Evolutionary conservation across 2,797 vertebrate species (phyloP).

Genomic region (Megalops cyprinoides): DNA sequence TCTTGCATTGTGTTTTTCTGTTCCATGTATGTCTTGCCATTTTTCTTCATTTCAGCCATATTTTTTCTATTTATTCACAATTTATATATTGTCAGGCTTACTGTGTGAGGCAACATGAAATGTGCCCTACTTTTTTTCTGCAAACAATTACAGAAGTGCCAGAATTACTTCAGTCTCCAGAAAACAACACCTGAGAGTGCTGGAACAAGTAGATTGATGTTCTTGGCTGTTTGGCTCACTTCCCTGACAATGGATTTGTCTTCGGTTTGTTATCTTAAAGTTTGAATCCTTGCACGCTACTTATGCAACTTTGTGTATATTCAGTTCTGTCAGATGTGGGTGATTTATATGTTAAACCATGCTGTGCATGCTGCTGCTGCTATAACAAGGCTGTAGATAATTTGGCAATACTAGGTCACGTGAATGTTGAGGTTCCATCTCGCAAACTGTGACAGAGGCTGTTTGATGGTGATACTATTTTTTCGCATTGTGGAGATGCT

Average conservation of each 20-base stretch:
- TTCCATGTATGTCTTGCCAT: neutral
- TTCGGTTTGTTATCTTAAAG: no score
- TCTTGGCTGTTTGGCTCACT: no score
- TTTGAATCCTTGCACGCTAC: neutral
- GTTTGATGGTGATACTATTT: neutral
- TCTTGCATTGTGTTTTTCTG: neutral
- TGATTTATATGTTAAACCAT: neutral
- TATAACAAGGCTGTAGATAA: neutral
- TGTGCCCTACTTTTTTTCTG: neutral
- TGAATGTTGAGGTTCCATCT: neutral
- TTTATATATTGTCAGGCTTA: neutral
- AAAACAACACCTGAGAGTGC: neutral
- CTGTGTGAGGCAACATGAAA: neutral
- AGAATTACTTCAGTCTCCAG: neutral
- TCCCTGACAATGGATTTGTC: no score
- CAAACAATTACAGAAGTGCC: no score
- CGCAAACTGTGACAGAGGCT: neutral
- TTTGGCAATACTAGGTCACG: neutral
- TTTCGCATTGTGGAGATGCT: neutral
- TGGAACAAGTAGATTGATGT: no score
- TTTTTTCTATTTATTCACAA: neutral
- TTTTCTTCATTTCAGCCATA: neutral
- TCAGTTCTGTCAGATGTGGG: neutral
- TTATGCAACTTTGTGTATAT: neutral
- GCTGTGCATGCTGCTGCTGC: neutral